Base-by-base conservation (phyloP, 1,140 invertebrate species). In the Rhynchophorus ferrugineus region DNA sequence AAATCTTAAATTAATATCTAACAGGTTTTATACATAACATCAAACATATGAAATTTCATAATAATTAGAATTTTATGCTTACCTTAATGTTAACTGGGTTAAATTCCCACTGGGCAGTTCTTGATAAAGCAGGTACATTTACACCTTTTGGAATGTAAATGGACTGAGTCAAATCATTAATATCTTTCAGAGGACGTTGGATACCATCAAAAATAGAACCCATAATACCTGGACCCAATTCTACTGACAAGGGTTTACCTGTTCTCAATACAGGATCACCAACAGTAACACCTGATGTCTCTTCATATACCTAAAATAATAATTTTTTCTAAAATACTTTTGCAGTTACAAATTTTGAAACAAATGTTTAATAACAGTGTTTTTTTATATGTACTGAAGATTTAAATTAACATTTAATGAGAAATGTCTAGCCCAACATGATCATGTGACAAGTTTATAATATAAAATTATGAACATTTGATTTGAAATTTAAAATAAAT, bases 121-220 rank as follows among this genome's bases (percentile, higher is more conserved):
- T 78, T n/a, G 88, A 91, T 9, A 99, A 71, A 13, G 89, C 81
- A 14, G 94, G 94, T 41, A 89, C 83, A 70, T 98, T 98, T 1
- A 99, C 80, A 75, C 97, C 97, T 74, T 98, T 98, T 8, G 96
- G 96, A 74, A 99, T 99, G 77, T 99, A 99, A 72, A 99, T 99
- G 64, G 90, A 95, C 61, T 85, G 77, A 1, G 93, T 95, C 33
- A 95, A 71, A 61, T 96, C 90, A 65, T 88, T 83, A 70, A 99
- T 99, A 66, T 98, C 95, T 64, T 95, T 91, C 57, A 99, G 69
- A 0, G 97, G 97, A 67, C 97, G 86, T 73, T 99, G 97, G 69
- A 99, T 99, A 79, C 95, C 95, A 75, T 99, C 97, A 76, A 98
- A 99, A 75, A 99, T 99, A 69, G 90, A 95, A 54, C 91, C 91